Percentiles rank a stretch among this genome's conserved stretches.
These are phyloP conservation scores for Rhynchonycteris naso DNA, from an alignment of 2,797 vertebrate species.

Conservation along the genomic window DNA sequence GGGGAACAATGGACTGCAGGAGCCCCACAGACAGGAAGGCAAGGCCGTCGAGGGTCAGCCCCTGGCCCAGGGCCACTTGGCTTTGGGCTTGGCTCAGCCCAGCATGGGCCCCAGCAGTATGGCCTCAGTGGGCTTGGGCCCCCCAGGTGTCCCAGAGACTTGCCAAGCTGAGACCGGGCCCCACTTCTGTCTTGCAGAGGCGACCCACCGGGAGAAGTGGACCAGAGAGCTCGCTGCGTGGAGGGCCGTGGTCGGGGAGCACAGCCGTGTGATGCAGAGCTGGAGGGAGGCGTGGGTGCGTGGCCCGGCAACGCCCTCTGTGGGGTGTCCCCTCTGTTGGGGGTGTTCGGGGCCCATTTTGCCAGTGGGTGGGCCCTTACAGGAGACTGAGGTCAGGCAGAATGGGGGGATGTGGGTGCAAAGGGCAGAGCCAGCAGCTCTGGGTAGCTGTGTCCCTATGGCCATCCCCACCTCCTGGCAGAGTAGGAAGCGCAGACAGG, in stretches of 20 bases:
- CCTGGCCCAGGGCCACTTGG: neutral
- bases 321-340: neutral
- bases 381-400: neutral
- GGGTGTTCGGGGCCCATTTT: neutral
- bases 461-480: neutral
- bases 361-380: neutral
- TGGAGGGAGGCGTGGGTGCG: constrained; percentile 95
- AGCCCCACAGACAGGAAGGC: neutral
- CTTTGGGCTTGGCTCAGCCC: neutral
- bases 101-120: too few relatives aligned
- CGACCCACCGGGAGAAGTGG: constrained; percentile 85
- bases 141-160: accelerated
- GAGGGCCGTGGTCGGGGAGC: constrained; percentile 90
- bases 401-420: neutral
- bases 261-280: constrained; percentile 90
- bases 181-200: constrained; percentile 81
- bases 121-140: accelerated
- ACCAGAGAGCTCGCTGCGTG: constrained; percentile 90
- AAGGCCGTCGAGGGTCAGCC: neutral
- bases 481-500: neutral
- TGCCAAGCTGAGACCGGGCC: neutral
- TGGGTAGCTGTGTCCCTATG: accelerated
- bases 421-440: neutral
- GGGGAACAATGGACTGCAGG: neutral
- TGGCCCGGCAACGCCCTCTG: neutral